Evolutionary conservation across 2,888 invertebrate genomes (phyloP).

Genomic region (Lepas anatifera): DNA sequence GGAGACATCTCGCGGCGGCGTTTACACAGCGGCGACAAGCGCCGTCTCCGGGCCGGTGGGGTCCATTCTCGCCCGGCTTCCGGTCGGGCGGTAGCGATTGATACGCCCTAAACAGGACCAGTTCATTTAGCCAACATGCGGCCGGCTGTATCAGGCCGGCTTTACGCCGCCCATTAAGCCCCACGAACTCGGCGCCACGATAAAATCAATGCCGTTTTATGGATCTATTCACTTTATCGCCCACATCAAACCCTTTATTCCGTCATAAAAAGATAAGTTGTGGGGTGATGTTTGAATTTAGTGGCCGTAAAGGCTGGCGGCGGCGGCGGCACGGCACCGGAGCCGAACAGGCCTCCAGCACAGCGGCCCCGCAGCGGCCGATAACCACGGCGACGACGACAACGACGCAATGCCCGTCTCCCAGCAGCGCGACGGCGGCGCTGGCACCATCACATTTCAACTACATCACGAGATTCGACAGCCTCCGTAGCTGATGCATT

Average conservation of each 20-base stretch:
- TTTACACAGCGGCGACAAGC: too few relatives aligned
- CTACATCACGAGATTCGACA: too few relatives aligned
- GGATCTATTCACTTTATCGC: constrained; percentile 9
- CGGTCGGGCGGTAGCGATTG: background rate
- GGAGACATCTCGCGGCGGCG: too few relatives aligned
- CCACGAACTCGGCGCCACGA: background rate
- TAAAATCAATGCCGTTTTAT: constrained; percentile 12
- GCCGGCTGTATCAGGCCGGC: background rate
- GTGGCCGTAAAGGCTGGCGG: background rate
- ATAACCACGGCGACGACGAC: too few relatives aligned
- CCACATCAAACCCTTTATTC: constrained; percentile 10
- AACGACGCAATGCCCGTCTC: too few relatives aligned
- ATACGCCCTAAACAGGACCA: background rate
- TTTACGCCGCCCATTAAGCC: background rate
- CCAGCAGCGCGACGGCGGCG: background rate
- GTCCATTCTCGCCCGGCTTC: background rate
- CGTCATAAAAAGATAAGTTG: constrained; percentile 11
- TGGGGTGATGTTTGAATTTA: constrained; percentile 7
- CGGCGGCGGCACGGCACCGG: too few relatives aligned
- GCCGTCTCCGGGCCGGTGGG: too few relatives aligned
- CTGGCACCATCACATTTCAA: too few relatives aligned
- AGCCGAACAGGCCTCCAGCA: too few relatives aligned
- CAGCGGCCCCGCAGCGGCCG: too few relatives aligned
- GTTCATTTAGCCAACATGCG: constrained; percentile 5
- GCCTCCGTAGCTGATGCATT: too few relatives aligned